Base-by-base conservation (phyloP, 2,888 invertebrate species). In the Poecilus cupreus region DNA sequence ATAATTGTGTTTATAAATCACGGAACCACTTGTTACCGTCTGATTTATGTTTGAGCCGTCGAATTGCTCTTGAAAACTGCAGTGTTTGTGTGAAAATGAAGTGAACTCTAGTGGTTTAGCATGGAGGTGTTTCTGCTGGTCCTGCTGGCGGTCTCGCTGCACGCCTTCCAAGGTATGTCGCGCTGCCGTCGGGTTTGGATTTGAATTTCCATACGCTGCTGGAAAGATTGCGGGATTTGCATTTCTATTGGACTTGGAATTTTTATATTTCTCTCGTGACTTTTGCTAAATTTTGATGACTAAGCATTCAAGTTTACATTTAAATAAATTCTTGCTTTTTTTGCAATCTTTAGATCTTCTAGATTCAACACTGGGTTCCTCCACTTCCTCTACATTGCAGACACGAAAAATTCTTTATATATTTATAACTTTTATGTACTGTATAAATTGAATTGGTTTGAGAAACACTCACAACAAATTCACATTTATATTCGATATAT, bases 161-260 rank as follows among this genome's bases (percentile, higher is more conserved):
- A 85, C 18, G 85, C 85, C 13, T 85, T 85, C 75, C 85, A 85
- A 85, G 85, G 85, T 85, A 83, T 82, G 26, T 22, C 6, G 82
- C 70, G 77, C n/a, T 54, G 10, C 57, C n/a, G 22, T 8, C 57
- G 49, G 49, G 8, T 13, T 18, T 18, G 24, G 46, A 78, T 60
- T 64, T 43, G 24, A 24, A 74, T 78, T 78, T 78, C 43, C 51
- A 37, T 77, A 60, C 39, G 39, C 37, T 32, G 46, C 6, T 18
- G 22, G 22, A 13, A 26, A 1, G 10, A 11, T 10, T 11, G 20
- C 8, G 46, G 46, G 32, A 68, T 68, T 68, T 68, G 68, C 68
- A 68, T 72, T 43, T 72, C 46, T 72, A 43, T 72, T 72, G 72
- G 72, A 22, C 43, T 18, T 13, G 72, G 43, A 72, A 68, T 68